Evolutionary conservation across 2,888 invertebrate species (phyloP).

Genomic region (Lycaena phlaeas): DNA sequence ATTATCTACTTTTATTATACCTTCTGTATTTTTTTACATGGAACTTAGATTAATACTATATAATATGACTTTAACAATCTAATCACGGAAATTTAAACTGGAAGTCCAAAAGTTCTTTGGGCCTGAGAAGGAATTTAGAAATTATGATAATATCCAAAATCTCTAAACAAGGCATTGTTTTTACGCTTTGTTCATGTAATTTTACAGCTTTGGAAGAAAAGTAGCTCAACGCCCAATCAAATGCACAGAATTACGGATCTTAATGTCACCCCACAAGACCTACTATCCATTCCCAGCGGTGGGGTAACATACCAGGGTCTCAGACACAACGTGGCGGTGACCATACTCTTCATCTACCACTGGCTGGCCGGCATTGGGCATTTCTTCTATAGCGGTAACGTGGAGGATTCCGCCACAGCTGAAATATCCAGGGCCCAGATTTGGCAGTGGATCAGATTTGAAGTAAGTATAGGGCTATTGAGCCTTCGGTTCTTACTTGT

Average conservation of each 20-base stretch:
- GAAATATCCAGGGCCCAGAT: constrained; percentile 82
- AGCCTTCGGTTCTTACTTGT: too few species aligned
- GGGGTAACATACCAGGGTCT: constrained; percentile 76
- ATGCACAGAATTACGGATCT: constrained; percentile 47
- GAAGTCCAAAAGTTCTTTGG: too few species aligned
- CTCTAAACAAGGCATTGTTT: too few species aligned
- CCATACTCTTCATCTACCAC: constrained; percentile 77
- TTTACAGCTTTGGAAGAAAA: constrained; percentile 65
- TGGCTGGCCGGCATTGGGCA: constrained; percentile 80
- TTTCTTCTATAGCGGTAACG: constrained; percentile 75
- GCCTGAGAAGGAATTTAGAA: too few species aligned
- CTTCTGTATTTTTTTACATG: too few species aligned
- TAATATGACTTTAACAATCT: too few species aligned
- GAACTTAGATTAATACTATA: too few species aligned
- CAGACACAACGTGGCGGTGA: constrained; percentile 76
- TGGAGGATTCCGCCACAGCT: constrained; percentile 83
- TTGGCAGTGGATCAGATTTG: constrained; percentile 82
- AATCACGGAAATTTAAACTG: too few species aligned
- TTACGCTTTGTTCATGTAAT: too few species aligned
- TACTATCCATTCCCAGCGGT: constrained; percentile 74
- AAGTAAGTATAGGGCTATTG: constrained; percentile 59
- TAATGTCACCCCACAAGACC: constrained; percentile 54
- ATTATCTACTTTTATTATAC: too few species aligned
- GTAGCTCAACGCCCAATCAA: constrained; percentile 64
- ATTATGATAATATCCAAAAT: too few species aligned